phyloP scores from a whole-genome alignment of 2,113 vertebrate genomes.

The Suncus etruscus region DNA sequence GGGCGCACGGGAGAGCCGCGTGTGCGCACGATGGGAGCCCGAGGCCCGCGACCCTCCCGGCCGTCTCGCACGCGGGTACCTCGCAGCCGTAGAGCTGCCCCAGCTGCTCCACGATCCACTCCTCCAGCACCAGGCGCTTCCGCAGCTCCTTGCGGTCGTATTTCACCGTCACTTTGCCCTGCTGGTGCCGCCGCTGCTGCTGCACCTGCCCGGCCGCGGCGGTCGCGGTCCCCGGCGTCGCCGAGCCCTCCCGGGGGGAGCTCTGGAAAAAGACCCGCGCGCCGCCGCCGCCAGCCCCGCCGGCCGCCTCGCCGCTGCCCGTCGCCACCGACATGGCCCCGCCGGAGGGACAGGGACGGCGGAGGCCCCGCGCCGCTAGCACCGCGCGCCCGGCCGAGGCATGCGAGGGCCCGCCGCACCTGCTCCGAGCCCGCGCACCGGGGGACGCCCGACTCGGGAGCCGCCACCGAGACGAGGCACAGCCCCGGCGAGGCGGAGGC shows the following conservation, averaged over 20 bases:
- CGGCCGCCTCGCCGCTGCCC: slow-evolving; percentile 84
- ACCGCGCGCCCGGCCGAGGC: slow-evolving; percentile 22
- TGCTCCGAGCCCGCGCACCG: slow-evolving; percentile 60
- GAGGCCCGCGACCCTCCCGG: background rate
- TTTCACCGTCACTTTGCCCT: slow-evolving; percentile 98
- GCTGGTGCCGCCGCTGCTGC: slow-evolving; percentile 91
- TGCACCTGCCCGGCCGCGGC: slow-evolving; percentile 82
- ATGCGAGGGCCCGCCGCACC: slow-evolving; percentile 71
- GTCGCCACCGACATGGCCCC: slow-evolving; percentile 84
- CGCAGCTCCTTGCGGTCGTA: slow-evolving; percentile 98
- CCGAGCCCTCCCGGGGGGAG: slow-evolving; percentile 88
- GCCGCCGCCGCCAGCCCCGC: slow-evolving; percentile 79
- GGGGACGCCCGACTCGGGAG: background rate
- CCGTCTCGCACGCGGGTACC: slow-evolving; percentile 84
- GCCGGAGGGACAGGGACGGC: slow-evolving; percentile 52
- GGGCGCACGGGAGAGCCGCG: background rate
- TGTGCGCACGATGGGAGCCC: no score
- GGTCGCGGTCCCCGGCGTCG: slow-evolving; percentile 59
- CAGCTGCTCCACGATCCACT: slow-evolving; percentile 98
- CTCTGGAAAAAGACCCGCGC: slow-evolving; percentile 95
- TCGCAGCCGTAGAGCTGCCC: slow-evolving; percentile 96
- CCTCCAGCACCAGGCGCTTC: slow-evolving; percentile 95
- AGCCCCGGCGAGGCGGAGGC: background rate
- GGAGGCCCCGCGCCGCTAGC: slow-evolving; percentile 68
- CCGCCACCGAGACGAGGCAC: background rate